A percentile compares a stretch with the other conserved stretches of the same genome.
phyloP scores from a whole-genome alignment of 35 echinoderm and acorn worm species.

The Apostichopus californicus region DNA sequence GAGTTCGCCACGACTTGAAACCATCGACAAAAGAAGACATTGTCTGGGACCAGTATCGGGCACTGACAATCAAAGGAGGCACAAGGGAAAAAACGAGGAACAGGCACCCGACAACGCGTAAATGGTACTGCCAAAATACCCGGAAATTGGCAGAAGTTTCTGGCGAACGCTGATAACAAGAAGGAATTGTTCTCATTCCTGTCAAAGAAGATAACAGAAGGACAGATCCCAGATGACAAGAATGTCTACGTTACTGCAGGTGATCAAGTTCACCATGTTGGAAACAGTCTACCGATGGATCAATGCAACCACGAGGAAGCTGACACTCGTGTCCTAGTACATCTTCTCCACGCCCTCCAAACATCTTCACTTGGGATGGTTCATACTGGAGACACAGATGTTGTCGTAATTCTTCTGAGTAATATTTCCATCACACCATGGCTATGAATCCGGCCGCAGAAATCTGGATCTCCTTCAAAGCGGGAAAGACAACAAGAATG shows the following conservation, averaged over 20 bases:
- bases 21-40: no score
- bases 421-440: no score
- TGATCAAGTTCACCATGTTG: not conserved
- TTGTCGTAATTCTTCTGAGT: no score
- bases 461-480: no score
- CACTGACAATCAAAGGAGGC: no score
- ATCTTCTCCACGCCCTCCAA: not conserved
- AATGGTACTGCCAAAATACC: not conserved
- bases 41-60: no score
- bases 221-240: no score
- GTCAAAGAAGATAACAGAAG: constrained; percentile 37
- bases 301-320: constrained; percentile 40
- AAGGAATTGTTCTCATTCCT: constrained; percentile 35
- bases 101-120: not conserved
- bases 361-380: not conserved
- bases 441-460: not conserved
- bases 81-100: no score
- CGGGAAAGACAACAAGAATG: no score
- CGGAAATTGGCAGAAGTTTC: not conserved
- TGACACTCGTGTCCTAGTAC: not conserved
- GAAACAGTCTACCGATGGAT: not conserved
- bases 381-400: no score
- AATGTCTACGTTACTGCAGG: not conserved
- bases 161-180: constrained; percentile 13
- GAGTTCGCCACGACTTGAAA: no score